Percentiles rank a stretch among this genome's conserved stretches.
Evolutionary conservation across 2,797 vertebrate species (phyloP).

Genomic region (Taenioides sp.): DNA sequence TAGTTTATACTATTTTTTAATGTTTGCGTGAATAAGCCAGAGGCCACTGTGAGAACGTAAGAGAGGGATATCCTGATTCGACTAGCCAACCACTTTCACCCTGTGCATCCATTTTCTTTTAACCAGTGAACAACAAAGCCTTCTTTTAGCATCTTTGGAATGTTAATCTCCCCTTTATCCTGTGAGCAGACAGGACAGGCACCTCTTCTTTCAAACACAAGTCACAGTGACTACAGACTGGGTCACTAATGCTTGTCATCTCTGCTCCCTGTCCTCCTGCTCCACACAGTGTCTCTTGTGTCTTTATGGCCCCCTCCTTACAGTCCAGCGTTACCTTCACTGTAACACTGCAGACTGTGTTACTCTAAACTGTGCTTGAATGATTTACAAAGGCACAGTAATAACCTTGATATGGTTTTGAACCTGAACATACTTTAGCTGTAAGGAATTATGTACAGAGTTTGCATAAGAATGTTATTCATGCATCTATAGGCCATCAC

Average conservation of each 20-base stretch:
- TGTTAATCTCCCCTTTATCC: slow-evolving; percentile 65
- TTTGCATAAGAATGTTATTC: background rate
- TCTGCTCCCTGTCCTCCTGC: slow-evolving; percentile 21
- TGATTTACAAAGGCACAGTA: background rate
- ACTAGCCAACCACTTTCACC: background rate
- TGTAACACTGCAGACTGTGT: slow-evolving; percentile 43
- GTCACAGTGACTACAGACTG: slow-evolving; percentile 49
- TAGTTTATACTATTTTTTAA: background rate
- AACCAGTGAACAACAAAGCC: slow-evolving; percentile 12
- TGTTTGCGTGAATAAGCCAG: background rate
- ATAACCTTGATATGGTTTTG: background rate
- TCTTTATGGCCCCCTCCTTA: slow-evolving; percentile 29
- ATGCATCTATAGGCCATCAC: background rate
- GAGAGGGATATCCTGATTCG: background rate
- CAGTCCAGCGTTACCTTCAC: slow-evolving; percentile 24
- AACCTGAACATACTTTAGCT: background rate
- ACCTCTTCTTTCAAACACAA: slow-evolving; percentile 53
- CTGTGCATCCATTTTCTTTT: slow-evolving; percentile 1
- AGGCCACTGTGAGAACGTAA: background rate
- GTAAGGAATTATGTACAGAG: background rate
- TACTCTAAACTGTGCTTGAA: slow-evolving; percentile 48
- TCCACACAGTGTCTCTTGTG: slow-evolving; percentile 28
- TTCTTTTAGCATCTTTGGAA: slow-evolving; percentile 58
- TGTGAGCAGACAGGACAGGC: slow-evolving; percentile 48
- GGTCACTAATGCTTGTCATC: slow-evolving; percentile 42